phyloP scores from a whole-genome alignment of 2,888 invertebrate genomes.

The Meiosimyza decipiens region DNA sequence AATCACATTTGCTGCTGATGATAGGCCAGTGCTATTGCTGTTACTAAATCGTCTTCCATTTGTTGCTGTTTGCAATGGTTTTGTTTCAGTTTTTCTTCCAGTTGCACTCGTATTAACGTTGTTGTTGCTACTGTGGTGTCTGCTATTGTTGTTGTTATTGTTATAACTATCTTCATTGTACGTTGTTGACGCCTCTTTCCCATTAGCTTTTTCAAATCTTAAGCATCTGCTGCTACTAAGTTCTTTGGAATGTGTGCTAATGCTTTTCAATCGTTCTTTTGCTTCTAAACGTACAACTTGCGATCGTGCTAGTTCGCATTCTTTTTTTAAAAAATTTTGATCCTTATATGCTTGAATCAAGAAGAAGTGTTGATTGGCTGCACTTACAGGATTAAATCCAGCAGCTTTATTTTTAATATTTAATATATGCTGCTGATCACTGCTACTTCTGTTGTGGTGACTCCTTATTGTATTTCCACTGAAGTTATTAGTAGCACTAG shows the following conservation, averaged over 20 bases:
- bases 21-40: slow-evolving; percentile 1
- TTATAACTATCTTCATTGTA: slow-evolving; percentile 47
- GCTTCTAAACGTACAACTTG: slow-evolving; percentile 51
- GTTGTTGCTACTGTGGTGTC: slow-evolving; percentile 42
- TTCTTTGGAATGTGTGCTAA: slow-evolving; percentile 38
- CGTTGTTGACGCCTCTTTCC: slow-evolving; percentile 39
- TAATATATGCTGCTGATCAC: background rate
- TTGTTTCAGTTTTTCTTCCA: slow-evolving; percentile 13
- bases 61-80: slow-evolving; percentile 7
- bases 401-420: slow-evolving; percentile 11
- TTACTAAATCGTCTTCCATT: slow-evolving; percentile 10
- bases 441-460: slow-evolving; percentile 22
- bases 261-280: slow-evolving; percentile 19
- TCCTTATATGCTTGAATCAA: slow-evolving; percentile 61
- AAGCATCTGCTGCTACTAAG: background rate
- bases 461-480: slow-evolving; percentile 12
- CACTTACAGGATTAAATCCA: slow-evolving; percentile 56
- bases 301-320: slow-evolving; percentile 65
- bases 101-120: slow-evolving; percentile 43
- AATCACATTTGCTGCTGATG: background rate
- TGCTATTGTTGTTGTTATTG: slow-evolving; percentile 48
- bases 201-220: slow-evolving; percentile 33
- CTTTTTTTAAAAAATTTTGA: slow-evolving; percentile 63
- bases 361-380: slow-evolving; percentile 60
- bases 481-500: slow-evolving; percentile 9